Base-by-base conservation (phyloP, 2,888 invertebrate species). In the Coecobrya sp. region DNA sequence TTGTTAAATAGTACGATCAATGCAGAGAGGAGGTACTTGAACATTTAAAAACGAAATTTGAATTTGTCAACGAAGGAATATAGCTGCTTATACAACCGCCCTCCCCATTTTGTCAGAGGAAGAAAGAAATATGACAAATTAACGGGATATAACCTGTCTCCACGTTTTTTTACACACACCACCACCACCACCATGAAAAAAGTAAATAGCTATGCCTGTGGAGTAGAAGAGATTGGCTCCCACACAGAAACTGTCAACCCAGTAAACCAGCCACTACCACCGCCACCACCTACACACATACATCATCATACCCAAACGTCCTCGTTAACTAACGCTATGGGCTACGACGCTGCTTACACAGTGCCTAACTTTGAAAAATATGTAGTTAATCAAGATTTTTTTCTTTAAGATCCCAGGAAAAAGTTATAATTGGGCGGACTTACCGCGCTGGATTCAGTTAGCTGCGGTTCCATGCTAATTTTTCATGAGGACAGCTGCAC, bases 371-470 rank as follows among this genome's bases (percentile, higher is more conserved):
- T n/a, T 22, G n/a, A 16, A n/a, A 65, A 25, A 27, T 65, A 55
- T 22, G 25, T 22, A 27, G 27, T 36, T 36, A 36, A 36, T 36
- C 36, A 36, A 36, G 25, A 65, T 11, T 2, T 36, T 70, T 42
- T 70, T 36, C 36, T 36, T 36, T 16, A 70, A 70, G 27, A 5
- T 19, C 68, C 68, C 0, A 30, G 30, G 16, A 70, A 87, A 76
- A 76, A 79, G 59, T 87, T 87, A 76, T 87, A 87, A 87, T 87
- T 87, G 87, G 87, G 55, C 73, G 13, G 45, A 52, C 19, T 65
- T 86, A 27, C 25, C n/a, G 65, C n/a, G 65, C 19, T 36, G 36
- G 36, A 42, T 82, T 82, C 27, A 82, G 49, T 82, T 55, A n/a
- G 16, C n/a, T 55, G 36, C 55, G 55, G 55, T 81, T 25, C 49